Conservation (phyloP, 2,888 invertebrate genomes). For the Subacronicta megacephala region DNA sequence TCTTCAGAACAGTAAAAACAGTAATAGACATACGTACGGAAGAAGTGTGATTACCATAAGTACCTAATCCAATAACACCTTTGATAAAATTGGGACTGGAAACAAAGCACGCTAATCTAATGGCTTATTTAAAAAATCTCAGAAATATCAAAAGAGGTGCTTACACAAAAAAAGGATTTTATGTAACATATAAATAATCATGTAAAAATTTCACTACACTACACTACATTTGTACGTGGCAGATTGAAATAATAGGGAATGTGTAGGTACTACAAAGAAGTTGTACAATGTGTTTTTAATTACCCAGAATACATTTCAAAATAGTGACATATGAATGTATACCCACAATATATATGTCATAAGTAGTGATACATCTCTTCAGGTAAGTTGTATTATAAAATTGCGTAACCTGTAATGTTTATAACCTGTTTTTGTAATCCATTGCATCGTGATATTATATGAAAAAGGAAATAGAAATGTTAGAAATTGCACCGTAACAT, state of each 20-base stretch:
- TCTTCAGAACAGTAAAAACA: constrained; percentile 4
- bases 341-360: not conserved
- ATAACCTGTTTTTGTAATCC: not conserved
- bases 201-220: too few species aligned
- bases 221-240: constrained; percentile 2
- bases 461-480: too few species aligned
- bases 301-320: constrained; percentile 1
- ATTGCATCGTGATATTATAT: not conserved
- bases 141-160: too few species aligned
- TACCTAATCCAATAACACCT: constrained; percentile 10
- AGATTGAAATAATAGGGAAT: constrained; percentile 2
- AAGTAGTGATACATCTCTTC: too few species aligned
- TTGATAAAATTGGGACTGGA: constrained; percentile 10
- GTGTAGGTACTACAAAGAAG: not conserved
- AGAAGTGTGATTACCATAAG: constrained; percentile 1
- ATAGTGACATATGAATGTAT: constrained; percentile 19
- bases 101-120: not conserved
- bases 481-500: too few species aligned
- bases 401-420: too few species aligned
- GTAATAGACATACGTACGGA: constrained; percentile 1
- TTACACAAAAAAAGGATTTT: too few species aligned
- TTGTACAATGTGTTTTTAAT: not conserved
- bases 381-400: too few species aligned
- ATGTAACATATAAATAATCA: too few species aligned
- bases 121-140: not conserved